These are phyloP conservation scores for Tetranychus truncatus DNA, from an alignment of 2,888 invertebrate species.

Conservation along the genomic window DNA sequence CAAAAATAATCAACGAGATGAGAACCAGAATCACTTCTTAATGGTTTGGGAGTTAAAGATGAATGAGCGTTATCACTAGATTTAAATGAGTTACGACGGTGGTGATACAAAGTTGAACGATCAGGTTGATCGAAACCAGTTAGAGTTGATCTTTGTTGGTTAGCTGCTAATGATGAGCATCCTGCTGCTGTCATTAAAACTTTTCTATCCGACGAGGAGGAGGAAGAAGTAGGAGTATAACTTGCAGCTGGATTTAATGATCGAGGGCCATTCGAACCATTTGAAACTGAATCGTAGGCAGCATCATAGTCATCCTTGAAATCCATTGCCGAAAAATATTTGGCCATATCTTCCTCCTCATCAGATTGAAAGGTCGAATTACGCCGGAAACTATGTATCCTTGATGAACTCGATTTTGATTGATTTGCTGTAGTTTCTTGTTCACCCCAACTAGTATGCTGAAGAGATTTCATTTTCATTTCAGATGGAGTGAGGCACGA, in stretches of 20 bases:
- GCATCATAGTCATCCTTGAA: conserved; percentile 8
- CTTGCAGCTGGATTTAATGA: background rate
- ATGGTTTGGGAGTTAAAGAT: background rate
- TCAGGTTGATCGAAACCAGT: too few relatives aligned
- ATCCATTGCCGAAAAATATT: conserved; percentile 22
- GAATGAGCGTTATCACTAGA: background rate
- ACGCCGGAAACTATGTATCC: background rate
- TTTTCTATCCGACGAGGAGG: too few relatives aligned
- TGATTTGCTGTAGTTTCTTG: too few relatives aligned
- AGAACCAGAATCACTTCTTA: background rate
- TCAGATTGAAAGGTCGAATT: conserved; percentile 18
- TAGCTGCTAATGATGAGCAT: too few relatives aligned
- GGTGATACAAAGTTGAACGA: too few relatives aligned
- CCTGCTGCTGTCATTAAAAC: too few relatives aligned
- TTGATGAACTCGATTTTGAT: too few relatives aligned
- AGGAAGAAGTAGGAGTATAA: background rate
- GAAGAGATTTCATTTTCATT: too few relatives aligned
- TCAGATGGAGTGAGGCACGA: too few relatives aligned
- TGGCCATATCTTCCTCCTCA: conserved; percentile 25
- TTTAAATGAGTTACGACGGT: too few relatives aligned
- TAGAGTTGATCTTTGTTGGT: too few relatives aligned
- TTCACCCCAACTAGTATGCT: too few relatives aligned
- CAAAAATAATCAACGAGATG: background rate
- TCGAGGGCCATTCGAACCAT: background rate
- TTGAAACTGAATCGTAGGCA: conserved; percentile 10